Base-by-base conservation (phyloP, 2,888 invertebrate species). In the Osmoderma eremita region DNA sequence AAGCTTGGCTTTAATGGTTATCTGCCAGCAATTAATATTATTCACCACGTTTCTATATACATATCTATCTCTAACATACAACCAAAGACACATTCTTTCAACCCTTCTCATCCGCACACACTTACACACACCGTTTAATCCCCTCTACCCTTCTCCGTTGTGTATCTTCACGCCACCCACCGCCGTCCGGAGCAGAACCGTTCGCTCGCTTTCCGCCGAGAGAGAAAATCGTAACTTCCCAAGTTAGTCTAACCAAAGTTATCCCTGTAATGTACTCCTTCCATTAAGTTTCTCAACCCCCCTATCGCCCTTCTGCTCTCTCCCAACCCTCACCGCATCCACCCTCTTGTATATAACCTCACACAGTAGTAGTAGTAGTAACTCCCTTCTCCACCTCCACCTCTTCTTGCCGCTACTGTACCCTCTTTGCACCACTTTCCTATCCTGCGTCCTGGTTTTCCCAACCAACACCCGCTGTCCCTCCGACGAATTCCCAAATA, bases 201-300 rank as follows among this genome's bases (percentile, higher is more conserved):
- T 36, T 54, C 65, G 17, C 56, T 12, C 30, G 45, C 24, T 54
- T 39, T 49, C 48, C 22, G 13, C 39, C 58, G 42, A 51, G 53
- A 65, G 58, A 56, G 67, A 67, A 67, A 67, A 63, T 54, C 49
- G 67, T 67, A 67, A 67, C 69, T 67, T 51, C 67, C 63, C 56
- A 73, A 77, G 74, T 77, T 74, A 74, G 75, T 76, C 76, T 77
- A 78, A 76, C 78, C 78, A 75, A 79, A 79, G 79, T 80, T 80
- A 80, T 80, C 80, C 77, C 75, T 75, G 78, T 80, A 80, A 80
- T 80, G 80, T 78, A 80, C 79, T 79, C 76, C 77, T 76, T 76
- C 77, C 77, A 77, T 77, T 77, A 76, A 75, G 74, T 74, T 74
- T 58, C 58, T 68, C 30, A 30, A 3, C 24, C 71, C 72, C 73